These are phyloP conservation scores for Phalacrocorax carbo DNA, from an alignment of 2,113 vertebrate species.

Conservation along the genomic window DNA sequence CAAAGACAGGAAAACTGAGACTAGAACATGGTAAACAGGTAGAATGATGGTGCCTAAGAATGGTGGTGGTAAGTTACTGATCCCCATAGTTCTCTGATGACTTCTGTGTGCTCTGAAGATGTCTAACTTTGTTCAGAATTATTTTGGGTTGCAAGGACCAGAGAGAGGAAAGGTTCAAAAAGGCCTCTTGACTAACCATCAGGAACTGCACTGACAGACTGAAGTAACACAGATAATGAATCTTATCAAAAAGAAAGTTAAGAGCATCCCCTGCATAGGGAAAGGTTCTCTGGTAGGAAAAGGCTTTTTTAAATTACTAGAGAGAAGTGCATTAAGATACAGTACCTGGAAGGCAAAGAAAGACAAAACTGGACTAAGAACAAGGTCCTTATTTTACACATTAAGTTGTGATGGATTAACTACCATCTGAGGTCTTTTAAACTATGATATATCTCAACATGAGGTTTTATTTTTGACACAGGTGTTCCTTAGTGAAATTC, in stretches of 20 bases:
- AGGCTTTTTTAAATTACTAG: background rate
- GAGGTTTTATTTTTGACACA: background rate
- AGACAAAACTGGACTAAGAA: background rate
- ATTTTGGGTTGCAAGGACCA: background rate
- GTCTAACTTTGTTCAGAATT: background rate
- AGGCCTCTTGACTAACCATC: background rate
- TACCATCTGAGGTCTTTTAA: background rate
- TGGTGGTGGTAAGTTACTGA: background rate
- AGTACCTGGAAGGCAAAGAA: background rate
- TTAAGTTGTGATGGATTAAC: background rate
- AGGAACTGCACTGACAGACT: background rate
- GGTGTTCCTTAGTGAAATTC: background rate
- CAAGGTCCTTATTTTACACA: background rate
- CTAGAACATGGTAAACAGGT: background rate
- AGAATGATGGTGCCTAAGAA: background rate
- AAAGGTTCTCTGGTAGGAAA: background rate
- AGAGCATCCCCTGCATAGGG: fast-evolving
- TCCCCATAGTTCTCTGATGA: background rate
- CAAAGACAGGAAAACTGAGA: background rate
- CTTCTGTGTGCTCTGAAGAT: background rate
- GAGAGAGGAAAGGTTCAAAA: background rate
- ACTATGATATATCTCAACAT: background rate
- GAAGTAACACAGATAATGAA: background rate
- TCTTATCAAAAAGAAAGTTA: background rate
- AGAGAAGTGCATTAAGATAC: background rate